Percentiles rank a stretch among this genome's conserved stretches.
phyloP scores from a whole-genome alignment of 1,140 invertebrate species.

The Sycobia sp. region DNA sequence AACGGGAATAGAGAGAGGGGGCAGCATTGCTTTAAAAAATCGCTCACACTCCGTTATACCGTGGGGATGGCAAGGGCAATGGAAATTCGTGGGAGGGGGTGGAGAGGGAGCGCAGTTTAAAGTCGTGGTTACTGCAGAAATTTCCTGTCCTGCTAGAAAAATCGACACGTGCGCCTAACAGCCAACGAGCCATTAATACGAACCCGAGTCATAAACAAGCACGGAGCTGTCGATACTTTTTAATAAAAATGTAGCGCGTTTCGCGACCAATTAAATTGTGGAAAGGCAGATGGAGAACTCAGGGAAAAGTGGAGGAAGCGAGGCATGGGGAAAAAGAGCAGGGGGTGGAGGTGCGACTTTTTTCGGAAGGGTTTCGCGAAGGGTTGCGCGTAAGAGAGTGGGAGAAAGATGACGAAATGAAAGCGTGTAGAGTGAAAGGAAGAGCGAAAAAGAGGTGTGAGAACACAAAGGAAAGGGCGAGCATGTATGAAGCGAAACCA shows the following conservation, averaged over 20 bases:
- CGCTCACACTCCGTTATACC: too few relatives aligned
- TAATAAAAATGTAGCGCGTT: constrained; percentile 53
- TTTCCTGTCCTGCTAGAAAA: neutral
- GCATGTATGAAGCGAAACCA: constrained; percentile 5
- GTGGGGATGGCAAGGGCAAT: neutral
- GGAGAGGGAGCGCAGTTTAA: too few relatives aligned
- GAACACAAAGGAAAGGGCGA: constrained; percentile 15
- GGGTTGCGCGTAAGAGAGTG: constrained; percentile 39
- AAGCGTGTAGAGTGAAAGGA: constrained; percentile 8
- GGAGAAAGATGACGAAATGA: constrained; percentile 34
- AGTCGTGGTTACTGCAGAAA: constrained; percentile 7
- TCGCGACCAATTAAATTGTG: constrained; percentile 57
- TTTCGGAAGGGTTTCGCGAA: constrained; percentile 41
- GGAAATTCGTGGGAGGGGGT: too few relatives aligned
- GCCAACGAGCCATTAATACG: constrained; percentile 18
- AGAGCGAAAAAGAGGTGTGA: constrained; percentile 13
- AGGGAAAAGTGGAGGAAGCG: neutral
- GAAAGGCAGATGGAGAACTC: constrained; percentile 32
- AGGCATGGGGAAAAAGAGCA: neutral
- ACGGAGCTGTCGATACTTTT: constrained; percentile 59
- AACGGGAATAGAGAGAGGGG: too few relatives aligned
- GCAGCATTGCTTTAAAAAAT: constrained; percentile 4
- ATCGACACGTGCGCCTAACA: constrained; percentile 16
- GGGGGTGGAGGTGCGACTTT: constrained; percentile 33
- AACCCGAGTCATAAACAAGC: constrained; percentile 56